These are phyloP conservation scores for Palloptera scutellata DNA, from an alignment of 2,888 invertebrate species.

Conservation along the genomic window DNA sequence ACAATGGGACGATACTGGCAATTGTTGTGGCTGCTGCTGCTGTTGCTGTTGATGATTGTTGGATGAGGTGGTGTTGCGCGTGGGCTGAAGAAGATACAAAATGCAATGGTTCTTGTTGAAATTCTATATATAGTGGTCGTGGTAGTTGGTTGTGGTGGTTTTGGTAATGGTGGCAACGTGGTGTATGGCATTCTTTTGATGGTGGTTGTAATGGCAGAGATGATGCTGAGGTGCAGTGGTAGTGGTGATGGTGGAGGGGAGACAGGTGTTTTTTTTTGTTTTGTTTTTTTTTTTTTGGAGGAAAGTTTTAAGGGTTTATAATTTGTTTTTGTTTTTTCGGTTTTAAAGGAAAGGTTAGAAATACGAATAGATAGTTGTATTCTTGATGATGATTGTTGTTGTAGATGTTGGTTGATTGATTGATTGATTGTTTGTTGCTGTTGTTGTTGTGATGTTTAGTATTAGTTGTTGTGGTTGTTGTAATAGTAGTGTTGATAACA, in stretches of 20 bases:
- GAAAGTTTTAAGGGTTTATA: conserved; percentile 17
- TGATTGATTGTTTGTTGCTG: not conserved
- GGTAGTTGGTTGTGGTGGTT: conserved; percentile 29
- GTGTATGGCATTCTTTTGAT: conserved; percentile 11
- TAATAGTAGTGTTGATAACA: conserved; percentile 32
- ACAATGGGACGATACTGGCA: not conserved
- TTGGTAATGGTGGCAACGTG: conserved; percentile 18
- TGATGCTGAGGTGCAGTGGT: conserved; percentile 21
- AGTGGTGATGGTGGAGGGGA: conserved; percentile 22
- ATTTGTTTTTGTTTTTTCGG: not conserved
- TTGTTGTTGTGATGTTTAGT: not conserved
- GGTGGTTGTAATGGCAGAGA: conserved; percentile 16
- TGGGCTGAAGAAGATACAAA: conserved; percentile 39
- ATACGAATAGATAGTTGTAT: not conserved
- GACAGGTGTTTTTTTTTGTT: conserved; percentile 16
- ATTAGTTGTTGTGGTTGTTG: conserved; percentile 21
- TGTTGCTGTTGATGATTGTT: conserved; percentile 1
- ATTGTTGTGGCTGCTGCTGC: not conserved
- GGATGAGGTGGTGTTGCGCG: conserved; percentile 13
- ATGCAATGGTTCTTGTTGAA: conserved; percentile 15
- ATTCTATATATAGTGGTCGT: conserved; percentile 23
- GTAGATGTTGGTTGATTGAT: not conserved
- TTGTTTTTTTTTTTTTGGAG: conserved; percentile 12
- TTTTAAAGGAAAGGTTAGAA: no score
- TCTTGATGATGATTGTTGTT: conserved; percentile 12